Evolutionary conservation across 64 coral and sea anemone species (phyloP).

Genomic region (Pocillopora verrucosa): DNA sequence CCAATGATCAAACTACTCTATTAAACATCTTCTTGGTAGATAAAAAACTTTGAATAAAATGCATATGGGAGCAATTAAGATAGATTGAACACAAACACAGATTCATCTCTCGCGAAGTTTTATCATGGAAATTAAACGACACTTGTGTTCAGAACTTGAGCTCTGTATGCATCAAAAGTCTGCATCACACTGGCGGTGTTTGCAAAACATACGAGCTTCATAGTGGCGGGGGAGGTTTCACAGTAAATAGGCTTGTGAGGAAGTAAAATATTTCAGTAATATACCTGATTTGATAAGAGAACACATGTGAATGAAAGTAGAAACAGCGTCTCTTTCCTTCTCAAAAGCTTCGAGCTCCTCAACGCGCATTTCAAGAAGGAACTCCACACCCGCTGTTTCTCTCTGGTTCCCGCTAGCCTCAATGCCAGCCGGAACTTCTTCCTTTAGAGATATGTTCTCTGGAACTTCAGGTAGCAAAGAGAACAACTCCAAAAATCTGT

Average conservation of each 20-base stretch:
- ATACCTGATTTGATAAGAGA: not conserved
- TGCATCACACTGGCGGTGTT: too few relatives aligned
- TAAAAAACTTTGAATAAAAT: too few relatives aligned
- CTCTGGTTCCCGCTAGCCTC: not conserved
- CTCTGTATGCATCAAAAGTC: too few relatives aligned
- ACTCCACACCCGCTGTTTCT: not conserved
- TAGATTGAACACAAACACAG: too few relatives aligned
- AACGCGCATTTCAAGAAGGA: constrained; percentile 18
- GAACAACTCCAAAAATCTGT: constrained; percentile 12
- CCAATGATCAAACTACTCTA: too few relatives aligned
- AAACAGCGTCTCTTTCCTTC: not conserved
- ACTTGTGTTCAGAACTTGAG: too few relatives aligned
- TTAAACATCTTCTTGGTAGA: too few relatives aligned
- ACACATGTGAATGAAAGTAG: not conserved
- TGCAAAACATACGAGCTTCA: too few relatives aligned
- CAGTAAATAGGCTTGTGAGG: not conserved
- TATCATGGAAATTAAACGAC: too few relatives aligned
- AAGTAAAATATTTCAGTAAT: not conserved
- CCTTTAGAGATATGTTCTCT: not conserved
- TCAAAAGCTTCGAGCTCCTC: constrained; percentile 35
- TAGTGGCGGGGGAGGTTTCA: not conserved
- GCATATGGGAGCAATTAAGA: too few relatives aligned
- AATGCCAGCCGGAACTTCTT: not conserved
- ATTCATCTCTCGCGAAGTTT: too few relatives aligned
- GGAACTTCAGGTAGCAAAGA: not conserved